Evolutionary conservation across 2,888 invertebrate species (phyloP), one percentile per base, ranked within the genome.

Genomic region (Phasia obesa): DNA sequence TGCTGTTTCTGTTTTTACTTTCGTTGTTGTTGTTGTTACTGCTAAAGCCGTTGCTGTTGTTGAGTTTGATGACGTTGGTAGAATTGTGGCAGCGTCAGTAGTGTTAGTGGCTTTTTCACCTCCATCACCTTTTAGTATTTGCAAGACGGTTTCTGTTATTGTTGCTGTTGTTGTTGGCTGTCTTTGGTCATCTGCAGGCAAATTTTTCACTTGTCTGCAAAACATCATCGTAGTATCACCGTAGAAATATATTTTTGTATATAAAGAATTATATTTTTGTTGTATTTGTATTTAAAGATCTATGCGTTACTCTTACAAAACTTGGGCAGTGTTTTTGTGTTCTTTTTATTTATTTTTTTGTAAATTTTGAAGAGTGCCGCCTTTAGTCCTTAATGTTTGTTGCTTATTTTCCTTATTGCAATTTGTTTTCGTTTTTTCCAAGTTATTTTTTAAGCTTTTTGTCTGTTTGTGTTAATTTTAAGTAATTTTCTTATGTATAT

Each of bases 191-290:
- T 82, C 79, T 85, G 82, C 86, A 85, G 84, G 85, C 84, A 85
- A 86, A 86, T 86, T 82, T 77, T 79, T 84, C 73, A 83, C 84
- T 82, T 85, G 83, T 80, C 85, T 84, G 83, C 84, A 85, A 82
- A 83, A 75, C 85, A 82, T 86, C 86, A 85, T 86, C 82, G 67
- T 75, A 64, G 65, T 83, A 79, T 79, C 83, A 79, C 59, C 75
- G 73, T 69, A 51, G n/a, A 70, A 62, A 76, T 76, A 51, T 74
- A 27, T 62, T 25, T 64, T 51, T 62, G n/a, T 69, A 23, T 60
- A 23, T 31, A 62, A 62, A 21, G 44, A 44, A 60, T 38, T 57
- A 57, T 59, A 17, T 31, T 76, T 7, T 51, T 67, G 25, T 51
- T 53, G 42, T 44, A 31, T 31, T 51, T 65, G 19, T 74, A 25